Evolutionary conservation across 2,888 invertebrate species (phyloP), one percentile per base, ranked within the genome.

Genomic region (Andrena flavipes): DNA sequence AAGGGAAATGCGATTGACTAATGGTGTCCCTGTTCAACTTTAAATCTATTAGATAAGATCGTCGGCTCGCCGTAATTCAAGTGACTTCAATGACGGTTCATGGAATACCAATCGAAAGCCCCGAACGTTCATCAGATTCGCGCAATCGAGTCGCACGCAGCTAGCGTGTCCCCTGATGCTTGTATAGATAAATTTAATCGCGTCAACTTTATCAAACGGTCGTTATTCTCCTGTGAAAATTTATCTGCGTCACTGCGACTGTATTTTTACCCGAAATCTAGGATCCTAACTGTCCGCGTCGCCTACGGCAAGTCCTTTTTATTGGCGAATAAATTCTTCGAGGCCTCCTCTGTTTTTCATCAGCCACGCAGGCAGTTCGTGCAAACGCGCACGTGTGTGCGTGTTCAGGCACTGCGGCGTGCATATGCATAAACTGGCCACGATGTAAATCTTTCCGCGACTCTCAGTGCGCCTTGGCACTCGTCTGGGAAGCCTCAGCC

Each of bases 321-420:
- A 83, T 82, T 35, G 70, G 67, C 67, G 67, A 48, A 84, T 84
- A 84, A 84, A 84, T 81, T 81, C 77, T 73, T 51, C 26, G n/a
- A 30, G 51, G 74, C 42, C 42, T 84, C 74, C 63, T 54, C 63
- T 60, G 77, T 84, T 84, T 84, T 77, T 68, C 76, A 76, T 60
- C 65, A 64, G n/a, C 26, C 71, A 35, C 60, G 60, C 62, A 29
- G 56, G 56, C 20, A 26, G 23, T 23, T 56, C 56, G 4, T 26
- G 29, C 33, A 13, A 35, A 2, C 42, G 8, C 20, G 64, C 2
- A 3, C 10, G 10, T 20, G 13, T 54, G 35, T 20, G 13, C 35
- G 48, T 13, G 13, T 2, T 42, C 42, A 42, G 42, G 42, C 0
- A 42, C 10, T 42, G 42, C 13, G 42, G 13, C 42, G 42, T 49